phyloP scores from a whole-genome alignment of 1,140 invertebrate species.

The Euwallacea fornicatus region DNA sequence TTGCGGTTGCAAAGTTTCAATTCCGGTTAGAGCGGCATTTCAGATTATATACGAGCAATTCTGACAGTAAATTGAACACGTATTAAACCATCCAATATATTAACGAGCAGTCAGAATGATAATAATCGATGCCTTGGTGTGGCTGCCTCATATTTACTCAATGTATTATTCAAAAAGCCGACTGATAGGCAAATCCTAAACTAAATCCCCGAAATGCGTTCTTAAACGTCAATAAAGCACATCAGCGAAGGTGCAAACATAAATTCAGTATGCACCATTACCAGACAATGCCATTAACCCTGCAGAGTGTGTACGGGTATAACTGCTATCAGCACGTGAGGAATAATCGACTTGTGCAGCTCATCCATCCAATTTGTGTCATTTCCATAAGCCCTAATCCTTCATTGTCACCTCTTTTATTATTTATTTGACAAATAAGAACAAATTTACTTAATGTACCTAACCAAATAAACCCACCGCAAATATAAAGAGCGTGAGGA shows the following conservation, averaged over 20 bases:
- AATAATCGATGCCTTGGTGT: neutral
- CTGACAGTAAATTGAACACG: slow-evolving; percentile 6
- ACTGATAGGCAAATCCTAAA: too few relatives aligned
- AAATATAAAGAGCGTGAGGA: neutral
- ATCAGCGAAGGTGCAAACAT: neutral
- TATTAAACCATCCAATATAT: neutral
- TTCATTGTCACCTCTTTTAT: slow-evolving; percentile 20
- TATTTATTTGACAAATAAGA: slow-evolving; percentile 14
- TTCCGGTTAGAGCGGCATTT: neutral
- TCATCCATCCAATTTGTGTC: slow-evolving; percentile 16
- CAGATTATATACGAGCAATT: slow-evolving; percentile 3
- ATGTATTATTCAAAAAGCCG: too few relatives aligned
- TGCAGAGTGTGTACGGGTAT: neutral
- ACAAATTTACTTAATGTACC: slow-evolving; percentile 15
- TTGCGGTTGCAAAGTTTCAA: slow-evolving; percentile 4
- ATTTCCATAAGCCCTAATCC: slow-evolving; percentile 19
- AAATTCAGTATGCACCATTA: neutral
- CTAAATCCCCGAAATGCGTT: too few relatives aligned
- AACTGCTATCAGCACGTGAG: neutral
- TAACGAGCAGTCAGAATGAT: neutral
- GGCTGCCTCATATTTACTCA: neutral
- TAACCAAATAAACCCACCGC: slow-evolving; percentile 4
- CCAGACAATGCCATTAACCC: slow-evolving; percentile 4
- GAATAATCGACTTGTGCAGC: neutral
- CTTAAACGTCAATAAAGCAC: too few relatives aligned